Evolutionary conservation across 1,140 invertebrate genomes (phyloP).

Genomic region (Drosophila baimaii): DNA sequence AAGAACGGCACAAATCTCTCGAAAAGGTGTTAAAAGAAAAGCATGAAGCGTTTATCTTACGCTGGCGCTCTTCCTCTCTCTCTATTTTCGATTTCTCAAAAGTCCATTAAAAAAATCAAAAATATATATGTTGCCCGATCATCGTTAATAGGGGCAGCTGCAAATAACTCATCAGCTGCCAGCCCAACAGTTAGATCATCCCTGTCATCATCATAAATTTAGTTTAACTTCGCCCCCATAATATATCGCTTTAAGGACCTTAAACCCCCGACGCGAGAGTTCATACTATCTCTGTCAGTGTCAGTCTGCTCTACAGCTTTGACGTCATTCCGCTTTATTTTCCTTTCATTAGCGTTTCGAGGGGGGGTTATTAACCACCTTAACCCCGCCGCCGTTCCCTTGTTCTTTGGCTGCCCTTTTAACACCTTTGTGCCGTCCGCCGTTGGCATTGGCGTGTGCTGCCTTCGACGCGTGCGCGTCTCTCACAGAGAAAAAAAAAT

Average conservation of each 20-base stretch:
- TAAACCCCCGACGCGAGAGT: slow-evolving; percentile 42
- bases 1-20: slow-evolving; percentile 78
- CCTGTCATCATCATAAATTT: slow-evolving; percentile 59
- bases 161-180: slow-evolving; percentile 64
- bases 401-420: slow-evolving; percentile 70
- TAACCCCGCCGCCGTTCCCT: slow-evolving; percentile 45
- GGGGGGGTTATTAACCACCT: slow-evolving; percentile 78
- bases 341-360: slow-evolving; percentile 73
- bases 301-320: slow-evolving; percentile 20
- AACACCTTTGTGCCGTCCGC: slow-evolving; percentile 67
- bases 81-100: slow-evolving; percentile 38
- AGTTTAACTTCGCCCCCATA: slow-evolving; percentile 31
- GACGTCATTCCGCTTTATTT: slow-evolving; percentile 68
- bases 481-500: slow-evolving; percentile 36
- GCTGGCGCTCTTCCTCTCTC: slow-evolving; percentile 50
- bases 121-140: slow-evolving; percentile 33
- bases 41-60: slow-evolving; percentile 70
- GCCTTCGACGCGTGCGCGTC: slow-evolving; percentile 62
- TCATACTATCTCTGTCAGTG: slow-evolving; percentile 18
- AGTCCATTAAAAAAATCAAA: slow-evolving; percentile 62
- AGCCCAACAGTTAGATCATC: slow-evolving; percentile 15
- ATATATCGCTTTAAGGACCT: slow-evolving; percentile 30
- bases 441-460: slow-evolving; percentile 60
- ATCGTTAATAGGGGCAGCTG: slow-evolving; percentile 56
- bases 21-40: slow-evolving; percentile 81